Evolutionary conservation across 35 echinoderm and acorn worm species (phyloP), one percentile per base, ranked within the genome.

Genomic region (Eucidaris tribuloides): DNA sequence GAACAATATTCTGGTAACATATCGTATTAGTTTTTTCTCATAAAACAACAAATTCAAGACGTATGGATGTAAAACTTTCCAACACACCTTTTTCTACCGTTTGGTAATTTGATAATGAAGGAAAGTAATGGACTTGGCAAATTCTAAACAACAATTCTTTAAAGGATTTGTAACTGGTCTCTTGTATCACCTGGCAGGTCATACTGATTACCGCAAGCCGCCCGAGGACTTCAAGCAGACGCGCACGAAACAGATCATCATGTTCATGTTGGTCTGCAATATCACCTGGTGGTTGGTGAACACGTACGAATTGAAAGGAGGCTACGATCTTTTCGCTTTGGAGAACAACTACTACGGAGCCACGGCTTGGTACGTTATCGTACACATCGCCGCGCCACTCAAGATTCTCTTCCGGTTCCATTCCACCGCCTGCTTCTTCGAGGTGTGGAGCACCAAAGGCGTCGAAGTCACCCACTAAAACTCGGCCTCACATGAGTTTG

Each of bases 281-380:
- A 92, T 97, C 54, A 92, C 94, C 15, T 97, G 89, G 90, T 97
- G 89, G 89, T 34, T 92, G 25, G 62, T 97, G n/a, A 92, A 85
- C 79, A 92, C 90, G 4, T 97, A 97, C 76, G 94, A 97, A 62
- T 66, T 97, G n/a, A 97, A 97, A 83, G 90, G 90, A 37, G 94
- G 89, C 81, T 88, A 97, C 66, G 94, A 92, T 23, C 81, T 92
- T 22, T 92, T 92, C 46, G 66, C 89, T 9, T 63, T 97, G n/a
- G 89, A 92, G 57, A 97, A 97, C 82, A 74, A 89, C 70, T 97
- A 89, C 82, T 97, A 92, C 56, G 94, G 94, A 2, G 85, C 81
- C 14, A 92, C 86, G 0, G 82, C 94, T 0, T 97, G 94, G 94
- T 97, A 92, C 46, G 90, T 97, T 59, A 92, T 97, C 24, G 86